Percentiles rank a stretch among this genome's conserved stretches.
Evolutionary conservation across 2,888 invertebrate genomes (phyloP).

Genomic region (Andrena bucephala): DNA sequence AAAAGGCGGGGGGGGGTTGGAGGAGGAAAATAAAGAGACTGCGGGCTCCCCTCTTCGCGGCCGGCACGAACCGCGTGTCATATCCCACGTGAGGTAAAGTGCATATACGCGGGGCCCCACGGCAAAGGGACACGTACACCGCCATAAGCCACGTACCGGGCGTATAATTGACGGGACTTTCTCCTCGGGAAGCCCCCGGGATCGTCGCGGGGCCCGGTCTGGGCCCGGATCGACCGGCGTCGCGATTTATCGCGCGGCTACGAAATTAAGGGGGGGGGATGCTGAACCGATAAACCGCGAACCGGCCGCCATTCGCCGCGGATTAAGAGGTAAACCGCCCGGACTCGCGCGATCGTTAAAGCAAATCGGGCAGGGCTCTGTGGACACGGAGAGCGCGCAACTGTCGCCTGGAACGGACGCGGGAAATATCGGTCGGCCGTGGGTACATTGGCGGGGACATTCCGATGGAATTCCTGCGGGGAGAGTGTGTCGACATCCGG

Average conservation of each 20-base stretch:
- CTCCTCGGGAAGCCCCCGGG: slow-evolving; percentile 73
- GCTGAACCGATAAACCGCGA: slow-evolving; percentile 16
- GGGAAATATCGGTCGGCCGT: slow-evolving; percentile 32
- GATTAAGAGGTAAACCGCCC: slow-evolving; percentile 46
- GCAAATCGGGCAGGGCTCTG: slow-evolving; percentile 13
- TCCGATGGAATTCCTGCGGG: no score
- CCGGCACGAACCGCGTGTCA: slow-evolving; percentile 56
- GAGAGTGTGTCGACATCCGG: slow-evolving; percentile 1
- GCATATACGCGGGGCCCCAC: slow-evolving; percentile 9
- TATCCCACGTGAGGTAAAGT: slow-evolving; percentile 60
- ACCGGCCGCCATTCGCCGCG: slow-evolving; percentile 22
- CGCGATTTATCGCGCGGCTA: slow-evolving; percentile 41
- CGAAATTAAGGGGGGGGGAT: slow-evolving; percentile 42
- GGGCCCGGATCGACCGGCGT: slow-evolving; percentile 8
- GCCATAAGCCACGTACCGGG: slow-evolving; percentile 66
- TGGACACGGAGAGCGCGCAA: neutral
- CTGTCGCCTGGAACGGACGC: neutral
- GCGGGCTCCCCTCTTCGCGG: slow-evolving; percentile 39
- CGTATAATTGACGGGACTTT: slow-evolving; percentile 75
- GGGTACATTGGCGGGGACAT: neutral
- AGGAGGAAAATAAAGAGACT: slow-evolving; percentile 6
- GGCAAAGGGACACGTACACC: slow-evolving; percentile 27
- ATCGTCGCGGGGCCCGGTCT: slow-evolving; percentile 62
- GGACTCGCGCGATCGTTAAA: slow-evolving; percentile 25
- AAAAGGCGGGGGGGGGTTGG: neutral